These are phyloP conservation scores for Trissolcus basalis DNA, from an alignment of 1,140 invertebrate genomes.

Conservation along the genomic window DNA sequence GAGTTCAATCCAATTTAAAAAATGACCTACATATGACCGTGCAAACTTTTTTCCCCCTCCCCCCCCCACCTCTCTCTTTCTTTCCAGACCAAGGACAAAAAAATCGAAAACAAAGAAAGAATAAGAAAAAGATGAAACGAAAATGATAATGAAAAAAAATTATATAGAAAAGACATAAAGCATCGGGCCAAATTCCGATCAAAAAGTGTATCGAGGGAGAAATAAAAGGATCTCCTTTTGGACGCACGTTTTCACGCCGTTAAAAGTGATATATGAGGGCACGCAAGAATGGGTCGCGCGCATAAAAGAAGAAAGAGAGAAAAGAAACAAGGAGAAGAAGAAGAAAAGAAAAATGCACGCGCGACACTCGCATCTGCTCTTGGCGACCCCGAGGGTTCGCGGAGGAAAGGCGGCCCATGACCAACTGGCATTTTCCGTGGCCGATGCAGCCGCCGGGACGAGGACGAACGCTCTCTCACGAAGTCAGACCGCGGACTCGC, in stretches of 20 bases:
- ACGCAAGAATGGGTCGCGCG: neutral
- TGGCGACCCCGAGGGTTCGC: constrained; percentile 18
- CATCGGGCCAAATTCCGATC: too few relatives aligned
- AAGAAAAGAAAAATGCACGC: neutral
- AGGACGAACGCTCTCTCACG: constrained; percentile 26
- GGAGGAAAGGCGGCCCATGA: constrained; percentile 27
- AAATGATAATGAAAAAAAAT: too few relatives aligned
- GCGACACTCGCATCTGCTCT: constrained; percentile 31
- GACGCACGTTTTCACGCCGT: constrained; percentile 26
- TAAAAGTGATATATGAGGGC: constrained; percentile 25
- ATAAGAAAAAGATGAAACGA: constrained; percentile 3
- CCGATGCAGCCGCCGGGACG: constrained; percentile 18
- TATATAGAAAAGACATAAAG: too few relatives aligned
- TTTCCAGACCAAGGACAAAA: neutral
- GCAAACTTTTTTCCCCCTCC: neutral
- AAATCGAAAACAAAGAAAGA: neutral
- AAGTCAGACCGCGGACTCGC: neutral
- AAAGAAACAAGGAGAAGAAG: neutral
- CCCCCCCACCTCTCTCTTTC: neutral
- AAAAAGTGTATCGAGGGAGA: constrained; percentile 13
- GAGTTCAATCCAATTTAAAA: constrained; percentile 50
- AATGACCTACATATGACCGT: constrained; percentile 32
- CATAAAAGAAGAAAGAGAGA: neutral
- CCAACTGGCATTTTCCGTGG: constrained; percentile 50
- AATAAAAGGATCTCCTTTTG: neutral